Base-by-base conservation (phyloP, 2,113 vertebrate species). In the Nerophis lumbriciformis region DNA sequence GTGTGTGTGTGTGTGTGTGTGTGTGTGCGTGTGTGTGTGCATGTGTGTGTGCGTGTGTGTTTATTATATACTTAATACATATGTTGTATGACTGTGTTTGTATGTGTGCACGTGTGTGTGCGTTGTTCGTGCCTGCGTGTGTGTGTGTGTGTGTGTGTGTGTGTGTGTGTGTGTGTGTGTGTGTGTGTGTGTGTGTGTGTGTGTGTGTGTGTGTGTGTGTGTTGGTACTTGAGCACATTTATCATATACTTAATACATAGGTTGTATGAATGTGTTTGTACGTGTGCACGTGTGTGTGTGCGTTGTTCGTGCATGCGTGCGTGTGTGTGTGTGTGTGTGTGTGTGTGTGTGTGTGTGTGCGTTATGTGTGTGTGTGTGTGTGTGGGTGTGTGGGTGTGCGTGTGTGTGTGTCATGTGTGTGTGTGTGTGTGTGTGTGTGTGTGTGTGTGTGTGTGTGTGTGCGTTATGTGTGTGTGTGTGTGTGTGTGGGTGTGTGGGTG, bases 331-430 rank as follows among this genome's bases (percentile, higher is more conserved):
- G 65, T 53, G 71, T 57, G 65, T 54, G 66, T 61, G 72, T 60
- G 75, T 42, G 67, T 53, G 65, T 68, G 63, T 59, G 61, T 65
- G 71, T 53, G 63, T 60, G 10, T 67, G 64, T 73, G 71, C 66
- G 66, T n/a, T n/a, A n/a, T 72, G 62, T 65, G 59, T 53, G 63
- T 60, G 6, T 44, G 53, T 52, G 69, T 11, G 42, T 54, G 63
- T 52, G 65, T 51, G 64, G 59, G 16, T 55, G 61, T 47, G 60
- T 11, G 67, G 36, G 38, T 28, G 28, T 28, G 28, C 3, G 28
- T 28, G 28, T 28, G 28, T 28, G 28, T 3, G 28, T 28, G 28
- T 28, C 70, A 59, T 65, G 59, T 53, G 63, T 60, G 6, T 44
- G 53, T 52, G 69, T 11, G 42, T 54, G 63, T 52, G 65, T 51